Evolutionary conservation across 2,797 vertebrate genomes (phyloP).

Genomic region (Pachyuromys duprasi): DNA sequence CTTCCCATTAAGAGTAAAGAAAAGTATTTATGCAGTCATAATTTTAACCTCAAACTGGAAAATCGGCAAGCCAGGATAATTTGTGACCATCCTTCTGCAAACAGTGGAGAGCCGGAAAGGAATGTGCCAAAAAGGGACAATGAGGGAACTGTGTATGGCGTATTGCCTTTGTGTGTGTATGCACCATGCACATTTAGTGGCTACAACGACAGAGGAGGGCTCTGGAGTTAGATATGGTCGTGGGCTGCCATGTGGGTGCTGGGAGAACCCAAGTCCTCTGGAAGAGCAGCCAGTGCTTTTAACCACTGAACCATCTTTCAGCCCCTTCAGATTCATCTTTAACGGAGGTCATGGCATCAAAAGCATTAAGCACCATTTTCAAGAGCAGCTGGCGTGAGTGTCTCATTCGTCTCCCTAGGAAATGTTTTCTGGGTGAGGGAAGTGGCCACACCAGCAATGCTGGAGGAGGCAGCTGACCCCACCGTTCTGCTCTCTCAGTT

Average conservation of each 20-base stretch:
- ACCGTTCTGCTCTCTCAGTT: not conserved
- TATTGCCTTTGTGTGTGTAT: not conserved
- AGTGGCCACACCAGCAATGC: not conserved
- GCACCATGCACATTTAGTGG: not conserved
- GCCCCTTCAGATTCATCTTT: constrained; percentile 7
- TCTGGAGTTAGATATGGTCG: not conserved
- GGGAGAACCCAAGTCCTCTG: not conserved
- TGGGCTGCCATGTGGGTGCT: not conserved
- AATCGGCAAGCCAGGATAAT: not conserved
- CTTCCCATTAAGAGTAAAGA: not conserved
- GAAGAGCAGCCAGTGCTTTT: not conserved
- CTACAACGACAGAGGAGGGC: not conserved
- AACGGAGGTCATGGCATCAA: constrained; percentile 6
- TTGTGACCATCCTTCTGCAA: not conserved
- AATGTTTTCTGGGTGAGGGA: constrained; percentile 3
- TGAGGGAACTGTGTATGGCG: not conserved
- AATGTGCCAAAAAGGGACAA: not conserved
- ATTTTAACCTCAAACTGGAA: constrained; percentile 13
- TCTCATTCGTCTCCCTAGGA: not conserved
- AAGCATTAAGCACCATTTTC: not conserved
- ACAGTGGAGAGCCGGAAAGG: not conserved
- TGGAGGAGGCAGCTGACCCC: not conserved
- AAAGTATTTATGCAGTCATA: not conserved
- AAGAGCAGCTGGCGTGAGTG: not conserved
- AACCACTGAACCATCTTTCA: not conserved